These are phyloP conservation scores for Cryptosula pallasiana DNA, from an alignment of 2,888 invertebrate species.

Conservation along the genomic window DNA sequence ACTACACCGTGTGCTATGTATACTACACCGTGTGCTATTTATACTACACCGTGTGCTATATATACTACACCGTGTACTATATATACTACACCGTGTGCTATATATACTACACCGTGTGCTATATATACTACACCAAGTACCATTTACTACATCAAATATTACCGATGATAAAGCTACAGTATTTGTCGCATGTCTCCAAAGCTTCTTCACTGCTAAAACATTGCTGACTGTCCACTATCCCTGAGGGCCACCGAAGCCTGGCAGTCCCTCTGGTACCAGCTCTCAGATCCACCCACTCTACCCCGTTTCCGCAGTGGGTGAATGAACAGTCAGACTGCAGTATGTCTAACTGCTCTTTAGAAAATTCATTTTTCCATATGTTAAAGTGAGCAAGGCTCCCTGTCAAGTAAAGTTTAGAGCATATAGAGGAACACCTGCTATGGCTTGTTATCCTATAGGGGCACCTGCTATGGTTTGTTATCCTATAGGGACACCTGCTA, in stretches of 20 bases:
- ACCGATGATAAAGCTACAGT: constrained; percentile 49
- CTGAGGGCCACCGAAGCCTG: constrained; percentile 51
- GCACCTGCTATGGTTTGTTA: no score
- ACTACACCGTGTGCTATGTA: no score
- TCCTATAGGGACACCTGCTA: not conserved
- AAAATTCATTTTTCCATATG: constrained; percentile 46
- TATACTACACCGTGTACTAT: no score
- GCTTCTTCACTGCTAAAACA: constrained; percentile 39
- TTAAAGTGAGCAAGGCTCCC: constrained; percentile 50
- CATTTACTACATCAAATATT: no score
- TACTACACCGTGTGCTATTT: no score
- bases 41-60: no score
- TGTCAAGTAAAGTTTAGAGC: no score
- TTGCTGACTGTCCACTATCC: constrained; percentile 29
- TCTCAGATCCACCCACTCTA: constrained; percentile 53
- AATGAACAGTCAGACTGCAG: constrained; percentile 42
- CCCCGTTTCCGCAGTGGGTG: constrained; percentile 49
- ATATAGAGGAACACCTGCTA: not conserved
- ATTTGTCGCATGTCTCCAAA: constrained; percentile 44
- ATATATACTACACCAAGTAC: no score
- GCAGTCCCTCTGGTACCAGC: constrained; percentile 50
- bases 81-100: no score
- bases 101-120: no score
- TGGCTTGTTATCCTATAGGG: not conserved
- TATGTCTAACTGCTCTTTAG: constrained; percentile 31